Conservation (phyloP, 2,888 invertebrate species). For the Liposcelis brunnea region DNA sequence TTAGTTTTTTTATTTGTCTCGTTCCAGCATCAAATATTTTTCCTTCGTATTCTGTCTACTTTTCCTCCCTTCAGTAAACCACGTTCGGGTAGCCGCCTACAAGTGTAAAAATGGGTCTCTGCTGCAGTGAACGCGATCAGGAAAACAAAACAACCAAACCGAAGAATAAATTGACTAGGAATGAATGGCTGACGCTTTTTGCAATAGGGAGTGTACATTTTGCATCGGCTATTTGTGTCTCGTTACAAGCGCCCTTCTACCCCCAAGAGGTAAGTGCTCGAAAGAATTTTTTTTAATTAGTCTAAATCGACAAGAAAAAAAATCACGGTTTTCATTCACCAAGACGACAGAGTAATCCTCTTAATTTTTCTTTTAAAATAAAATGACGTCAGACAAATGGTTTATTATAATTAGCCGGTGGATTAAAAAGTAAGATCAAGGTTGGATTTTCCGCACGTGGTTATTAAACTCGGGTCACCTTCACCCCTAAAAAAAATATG, state of each 20-base stretch:
- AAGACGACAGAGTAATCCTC: no score
- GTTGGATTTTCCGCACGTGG: constrained; percentile 6
- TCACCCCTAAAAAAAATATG: not conserved
- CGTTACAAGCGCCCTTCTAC: constrained; percentile 30
- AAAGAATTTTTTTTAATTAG: not conserved
- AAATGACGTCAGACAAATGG: constrained; percentile 2
- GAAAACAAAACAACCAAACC: constrained; percentile 12
- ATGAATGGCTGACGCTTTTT: constrained; percentile 23
- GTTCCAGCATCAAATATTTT: no score
- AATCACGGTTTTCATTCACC: no score
- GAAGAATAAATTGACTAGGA: constrained; percentile 17
- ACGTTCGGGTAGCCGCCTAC: no score
- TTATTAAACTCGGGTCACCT: constrained; percentile 2
- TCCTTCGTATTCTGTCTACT: no score
- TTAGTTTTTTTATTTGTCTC: no score
- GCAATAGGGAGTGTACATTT: constrained; percentile 27
- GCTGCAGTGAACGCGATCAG: constrained; percentile 5
- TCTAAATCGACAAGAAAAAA: no score
- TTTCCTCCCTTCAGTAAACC: no score
- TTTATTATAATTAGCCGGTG: no score
- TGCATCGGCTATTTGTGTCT: constrained; percentile 27
- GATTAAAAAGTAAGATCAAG: not conserved
- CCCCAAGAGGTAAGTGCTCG: constrained; percentile 24
- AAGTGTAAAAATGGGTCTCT: no score
- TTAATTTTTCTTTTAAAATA: no score